These are phyloP conservation scores for Catocala sponsa DNA, from an alignment of 2,888 invertebrate species.

Conservation along the genomic window DNA sequence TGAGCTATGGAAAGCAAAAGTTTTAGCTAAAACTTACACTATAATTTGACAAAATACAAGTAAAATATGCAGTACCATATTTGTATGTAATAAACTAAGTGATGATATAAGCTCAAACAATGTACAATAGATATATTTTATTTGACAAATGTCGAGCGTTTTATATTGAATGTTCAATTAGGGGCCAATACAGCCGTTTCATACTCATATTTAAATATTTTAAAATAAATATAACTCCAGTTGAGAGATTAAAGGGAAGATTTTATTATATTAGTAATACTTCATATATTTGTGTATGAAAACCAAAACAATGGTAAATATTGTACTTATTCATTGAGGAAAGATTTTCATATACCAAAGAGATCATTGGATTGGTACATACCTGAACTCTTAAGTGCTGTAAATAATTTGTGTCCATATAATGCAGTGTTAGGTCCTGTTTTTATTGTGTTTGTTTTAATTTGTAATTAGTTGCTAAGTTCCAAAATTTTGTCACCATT, in stretches of 20 bases:
- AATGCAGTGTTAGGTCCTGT: conserved; percentile 34
- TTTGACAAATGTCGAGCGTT: too few relatives aligned
- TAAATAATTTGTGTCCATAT: conserved; percentile 41
- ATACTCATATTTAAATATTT: not conserved
- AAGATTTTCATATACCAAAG: conserved; percentile 45
- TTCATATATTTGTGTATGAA: conserved; percentile 15
- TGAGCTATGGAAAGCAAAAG: not conserved
- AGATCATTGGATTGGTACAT: conserved; percentile 17
- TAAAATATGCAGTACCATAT: not conserved
- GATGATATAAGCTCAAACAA: conserved; percentile 1
- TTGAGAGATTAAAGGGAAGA: not conserved
- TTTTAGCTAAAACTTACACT: not conserved
- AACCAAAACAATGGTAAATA: conserved; percentile 14
- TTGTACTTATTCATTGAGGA: conserved; percentile 32
- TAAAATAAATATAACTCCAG: not conserved
- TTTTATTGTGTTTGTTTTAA: conserved; percentile 31
- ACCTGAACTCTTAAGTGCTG: conserved; percentile 13
- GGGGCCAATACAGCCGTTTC: too few relatives aligned
- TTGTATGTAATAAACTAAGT: not conserved
- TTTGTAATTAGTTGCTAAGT: conserved; percentile 43
- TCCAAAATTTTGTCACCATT: conserved; percentile 45
- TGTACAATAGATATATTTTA: conserved; percentile 1
- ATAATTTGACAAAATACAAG: too few relatives aligned
- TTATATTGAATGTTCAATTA: too few relatives aligned
- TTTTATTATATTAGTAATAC: conserved; percentile 7